A percentile compares a stretch with the other conserved stretches of the same genome.
Conservation (phyloP, 1,140 invertebrate genomes). For the Sitobion miscanthi region DNA sequence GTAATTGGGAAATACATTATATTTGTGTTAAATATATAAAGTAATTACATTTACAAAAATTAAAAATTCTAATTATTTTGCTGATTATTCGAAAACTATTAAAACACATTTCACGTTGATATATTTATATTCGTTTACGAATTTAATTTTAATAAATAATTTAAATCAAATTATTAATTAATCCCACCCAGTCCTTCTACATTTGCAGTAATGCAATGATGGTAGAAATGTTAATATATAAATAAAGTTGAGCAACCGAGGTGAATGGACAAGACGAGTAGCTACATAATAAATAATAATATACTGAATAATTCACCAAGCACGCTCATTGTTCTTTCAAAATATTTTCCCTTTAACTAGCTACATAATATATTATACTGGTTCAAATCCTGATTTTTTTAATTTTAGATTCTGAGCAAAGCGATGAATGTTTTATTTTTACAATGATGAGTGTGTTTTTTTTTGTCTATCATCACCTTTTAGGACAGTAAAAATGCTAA, state of each 20-base stretch:
- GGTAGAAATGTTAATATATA: not conserved
- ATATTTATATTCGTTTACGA: not conserved
- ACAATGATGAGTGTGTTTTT: no score
- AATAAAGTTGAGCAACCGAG: not conserved
- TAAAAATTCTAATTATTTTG: not conserved
- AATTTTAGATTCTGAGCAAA: no score
- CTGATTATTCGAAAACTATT: not conserved
- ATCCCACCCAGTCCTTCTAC: not conserved
- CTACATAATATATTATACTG: no score
- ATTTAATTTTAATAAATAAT: not conserved
- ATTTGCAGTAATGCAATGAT: fast-evolving
- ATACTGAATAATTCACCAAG: not conserved
- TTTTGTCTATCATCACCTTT: no score
- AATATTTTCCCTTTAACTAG: no score
- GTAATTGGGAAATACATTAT: not conserved
- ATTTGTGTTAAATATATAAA: not conserved
- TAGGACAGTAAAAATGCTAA: no score
- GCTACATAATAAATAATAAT: not conserved
- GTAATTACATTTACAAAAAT: not conserved
- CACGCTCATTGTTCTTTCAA: no score
- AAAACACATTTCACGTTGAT: not conserved
- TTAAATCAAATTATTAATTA: no score
- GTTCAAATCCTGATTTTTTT: no score
- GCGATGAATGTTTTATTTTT: no score
- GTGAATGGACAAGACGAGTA: not conserved